Evolutionary conservation across 1,140 invertebrate genomes (phyloP), one percentile per base, ranked within the genome.

Genomic region (Ceratina australensis): DNA sequence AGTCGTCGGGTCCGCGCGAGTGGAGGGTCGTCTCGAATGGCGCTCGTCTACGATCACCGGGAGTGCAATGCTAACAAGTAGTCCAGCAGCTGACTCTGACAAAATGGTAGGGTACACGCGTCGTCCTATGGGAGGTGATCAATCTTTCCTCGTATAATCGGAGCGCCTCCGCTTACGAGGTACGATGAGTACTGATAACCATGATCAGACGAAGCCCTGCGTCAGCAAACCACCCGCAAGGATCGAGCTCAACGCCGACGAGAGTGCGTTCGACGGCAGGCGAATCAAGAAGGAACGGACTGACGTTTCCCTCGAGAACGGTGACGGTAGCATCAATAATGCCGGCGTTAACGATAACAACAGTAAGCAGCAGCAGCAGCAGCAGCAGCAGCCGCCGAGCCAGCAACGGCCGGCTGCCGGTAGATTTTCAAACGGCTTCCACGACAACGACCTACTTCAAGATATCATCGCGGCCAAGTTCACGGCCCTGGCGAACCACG

Each of bases 381-480:
- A 77, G 52, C 77, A 72, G 59, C 73, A 56, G 50, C 8, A 15
- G 42, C 69, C 67, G 52, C n/a, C 73, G 33, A 69, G 33, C 52
- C 75, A 77, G 56, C 77, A 42, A 42, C 33, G 57, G 57, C 67
- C 54, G 66, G 63, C 77, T 61, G 68, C 76, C 78, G 79, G 72
- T n/a, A 78, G 75, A 26, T 22, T 82, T 33, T 71, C 88, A 50
- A 92, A 92, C 78, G 91, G 89, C 28, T 92, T 90, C 79, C 90
- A 91, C 68, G 85, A 86, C 50, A 78, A 71, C 16, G 88, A 91
- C 69, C 77, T 89, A 42, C 80, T 92, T 47, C 89, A 91, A 57
- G 89, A 91, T 49, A 87, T 92, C 61, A 83, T 92, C 4, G 80
- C 89, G 10, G 83, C 84, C 8, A 92, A 91, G 74, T 88, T 91